Conservation (phyloP, 2,888 invertebrate species). For the Plebejus argus region DNA sequence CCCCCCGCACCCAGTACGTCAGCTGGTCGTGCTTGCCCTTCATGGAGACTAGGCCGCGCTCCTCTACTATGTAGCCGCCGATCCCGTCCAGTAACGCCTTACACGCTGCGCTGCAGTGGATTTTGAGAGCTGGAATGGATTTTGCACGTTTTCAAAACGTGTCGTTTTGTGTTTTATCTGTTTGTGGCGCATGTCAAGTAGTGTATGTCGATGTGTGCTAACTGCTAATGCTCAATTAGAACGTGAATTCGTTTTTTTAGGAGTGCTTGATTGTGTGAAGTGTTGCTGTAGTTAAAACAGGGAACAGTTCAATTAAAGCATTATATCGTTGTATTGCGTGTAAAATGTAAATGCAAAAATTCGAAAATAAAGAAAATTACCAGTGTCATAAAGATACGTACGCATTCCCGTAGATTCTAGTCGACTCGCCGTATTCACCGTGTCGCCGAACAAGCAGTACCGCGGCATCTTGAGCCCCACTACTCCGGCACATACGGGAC, state of each 20-base stretch:
- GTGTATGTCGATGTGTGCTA: too few species aligned
- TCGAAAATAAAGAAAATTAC: too few species aligned
- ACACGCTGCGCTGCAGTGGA: conserved; percentile 90
- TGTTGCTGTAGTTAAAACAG: too few species aligned
- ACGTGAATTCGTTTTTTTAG: too few species aligned
- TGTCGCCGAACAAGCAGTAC: conserved; percentile 95
- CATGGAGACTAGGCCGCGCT: conserved; percentile 89
- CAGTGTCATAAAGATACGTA: conserved; percentile 63
- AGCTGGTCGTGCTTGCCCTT: conserved; percentile 91
- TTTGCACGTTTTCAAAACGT: background rate
- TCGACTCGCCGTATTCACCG: conserved; percentile 93
- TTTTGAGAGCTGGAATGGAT: conserved; percentile 83
- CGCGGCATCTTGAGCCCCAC: conserved; percentile 96
- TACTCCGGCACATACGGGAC: conserved; percentile 95
- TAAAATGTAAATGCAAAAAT: too few species aligned
- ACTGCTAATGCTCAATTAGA: too few species aligned
- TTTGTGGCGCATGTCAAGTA: too few species aligned
- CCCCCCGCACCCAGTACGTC: conserved; percentile 92
- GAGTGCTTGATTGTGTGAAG: too few species aligned
- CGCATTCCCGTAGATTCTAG: conserved; percentile 92
- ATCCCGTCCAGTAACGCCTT: conserved; percentile 84
- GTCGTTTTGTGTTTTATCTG: too few species aligned
- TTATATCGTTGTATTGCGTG: too few species aligned
- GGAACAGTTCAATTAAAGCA: too few species aligned
- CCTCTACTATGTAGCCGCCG: conserved; percentile 88